phyloP scores from a whole-genome alignment of 2,797 vertebrate genomes.

The Micromesistius poutassou region DNA sequence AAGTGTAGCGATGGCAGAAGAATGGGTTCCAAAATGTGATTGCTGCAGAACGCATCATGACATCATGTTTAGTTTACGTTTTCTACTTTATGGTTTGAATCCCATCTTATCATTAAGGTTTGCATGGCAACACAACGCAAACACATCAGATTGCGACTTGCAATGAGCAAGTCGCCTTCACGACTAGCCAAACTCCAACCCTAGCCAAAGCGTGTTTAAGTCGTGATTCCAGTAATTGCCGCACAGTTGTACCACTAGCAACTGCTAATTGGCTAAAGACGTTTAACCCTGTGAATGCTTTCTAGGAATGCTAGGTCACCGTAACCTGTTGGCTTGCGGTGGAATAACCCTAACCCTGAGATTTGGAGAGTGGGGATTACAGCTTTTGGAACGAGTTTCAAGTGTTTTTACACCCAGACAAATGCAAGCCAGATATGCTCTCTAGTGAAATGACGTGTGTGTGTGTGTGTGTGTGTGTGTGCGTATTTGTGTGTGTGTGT shows the following conservation, averaged over 20 bases:
- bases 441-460: neutral
- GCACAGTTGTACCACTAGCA: neutral
- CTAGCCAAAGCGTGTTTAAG: neutral
- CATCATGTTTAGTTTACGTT: neutral
- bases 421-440: neutral
- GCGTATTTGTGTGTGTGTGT: neutral
- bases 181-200: neutral
- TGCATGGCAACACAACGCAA: neutral
- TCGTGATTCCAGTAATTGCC: neutral
- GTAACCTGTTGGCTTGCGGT: too few species aligned
- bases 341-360: neutral
- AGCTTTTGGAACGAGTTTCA: neutral
- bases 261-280: neutral
- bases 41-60: neutral
- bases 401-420: neutral
- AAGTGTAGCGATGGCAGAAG: neutral
- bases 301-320: too few species aligned
- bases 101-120: neutral
- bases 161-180: neutral
- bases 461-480: constrained; percentile 1
- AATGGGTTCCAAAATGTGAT: neutral
- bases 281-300: neutral
- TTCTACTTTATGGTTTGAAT: neutral
- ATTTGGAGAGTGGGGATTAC: neutral
- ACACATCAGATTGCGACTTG: neutral